Conservation (phyloP, 2,797 vertebrate genomes). For the Brachymystax lenok region DNA sequence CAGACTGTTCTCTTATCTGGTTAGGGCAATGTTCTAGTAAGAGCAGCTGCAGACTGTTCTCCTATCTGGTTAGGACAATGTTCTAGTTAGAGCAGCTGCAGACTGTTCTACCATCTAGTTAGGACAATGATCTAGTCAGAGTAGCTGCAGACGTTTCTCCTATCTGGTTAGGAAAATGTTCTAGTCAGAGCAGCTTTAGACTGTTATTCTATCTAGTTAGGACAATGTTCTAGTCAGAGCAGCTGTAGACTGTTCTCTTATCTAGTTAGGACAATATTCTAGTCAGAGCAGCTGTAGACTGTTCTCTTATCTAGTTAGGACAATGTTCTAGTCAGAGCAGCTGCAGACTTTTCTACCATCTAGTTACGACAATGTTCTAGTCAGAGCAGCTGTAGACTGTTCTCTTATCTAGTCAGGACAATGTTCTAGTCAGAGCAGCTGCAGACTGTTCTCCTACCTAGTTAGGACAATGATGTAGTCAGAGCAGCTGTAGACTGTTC, state of each 20-base stretch:
- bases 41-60: slow-evolving; percentile 36
- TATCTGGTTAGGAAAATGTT: no score
- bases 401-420: no score
- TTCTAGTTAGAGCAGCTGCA: no score
- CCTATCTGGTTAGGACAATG: no score
- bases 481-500: no score
- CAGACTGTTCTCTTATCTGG: slow-evolving; percentile 62
- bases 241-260: slow-evolving; percentile 15
- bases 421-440: no score
- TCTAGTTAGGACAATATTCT: no score
- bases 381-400: not conserved
- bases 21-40: slow-evolving; percentile 63
- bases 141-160: slow-evolving; percentile 38
- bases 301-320: slow-evolving; percentile 69
- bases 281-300: no score
- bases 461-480: no score
- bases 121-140: slow-evolving; percentile 64
- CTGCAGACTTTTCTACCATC: not conserved
- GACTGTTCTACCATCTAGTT: slow-evolving; percentile 64
- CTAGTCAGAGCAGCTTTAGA: no score
- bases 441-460: no score
- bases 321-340: slow-evolving; percentile 62
- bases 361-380: no score
- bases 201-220: slow-evolving; percentile 67
- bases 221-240: slow-evolving; percentile 63